These are phyloP conservation scores for Sarcophaga bullata DNA, from an alignment of 1,140 invertebrate genomes.

Conservation along the genomic window DNA sequence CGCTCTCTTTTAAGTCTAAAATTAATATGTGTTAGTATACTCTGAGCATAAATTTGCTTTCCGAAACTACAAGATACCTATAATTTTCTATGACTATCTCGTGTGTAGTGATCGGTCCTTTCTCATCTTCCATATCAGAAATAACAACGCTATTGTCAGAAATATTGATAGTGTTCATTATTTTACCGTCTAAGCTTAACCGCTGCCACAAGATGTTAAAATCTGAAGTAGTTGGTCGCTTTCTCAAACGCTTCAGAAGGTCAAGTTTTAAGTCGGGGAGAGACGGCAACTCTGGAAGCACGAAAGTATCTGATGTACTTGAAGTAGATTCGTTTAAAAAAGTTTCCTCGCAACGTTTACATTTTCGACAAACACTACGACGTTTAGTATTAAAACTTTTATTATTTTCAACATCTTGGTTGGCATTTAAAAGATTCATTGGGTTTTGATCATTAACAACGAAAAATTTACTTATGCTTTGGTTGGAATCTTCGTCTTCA, in stretches of 20 bases:
- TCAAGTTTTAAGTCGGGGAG: constrained; percentile 3
- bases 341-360: constrained; percentile 23
- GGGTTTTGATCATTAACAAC: not conserved
- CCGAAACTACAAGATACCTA: not conserved
- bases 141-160: not conserved
- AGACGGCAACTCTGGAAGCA: constrained; percentile 13
- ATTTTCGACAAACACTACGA: not conserved
- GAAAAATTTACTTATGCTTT: not conserved
- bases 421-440: not conserved
- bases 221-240: constrained; percentile 19
- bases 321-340: constrained; percentile 27
- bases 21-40: not conserved
- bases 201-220: constrained; percentile 24
- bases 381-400: not conserved
- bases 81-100: too few species aligned
- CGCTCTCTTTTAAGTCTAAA: not conserved
- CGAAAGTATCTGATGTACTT: constrained; percentile 35
- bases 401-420: not conserved
- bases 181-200: constrained; percentile 12
- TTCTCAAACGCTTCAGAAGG: constrained; percentile 9
- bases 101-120: too few species aligned
- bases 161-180: not conserved
- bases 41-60: not conserved
- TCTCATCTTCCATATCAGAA: not conserved
- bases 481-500: constrained; percentile 4